A percentile compares a stretch with the other conserved stretches of the same genome.
Conservation (phyloP, 2,113 vertebrate species). For the Menura novaehollandiae region DNA sequence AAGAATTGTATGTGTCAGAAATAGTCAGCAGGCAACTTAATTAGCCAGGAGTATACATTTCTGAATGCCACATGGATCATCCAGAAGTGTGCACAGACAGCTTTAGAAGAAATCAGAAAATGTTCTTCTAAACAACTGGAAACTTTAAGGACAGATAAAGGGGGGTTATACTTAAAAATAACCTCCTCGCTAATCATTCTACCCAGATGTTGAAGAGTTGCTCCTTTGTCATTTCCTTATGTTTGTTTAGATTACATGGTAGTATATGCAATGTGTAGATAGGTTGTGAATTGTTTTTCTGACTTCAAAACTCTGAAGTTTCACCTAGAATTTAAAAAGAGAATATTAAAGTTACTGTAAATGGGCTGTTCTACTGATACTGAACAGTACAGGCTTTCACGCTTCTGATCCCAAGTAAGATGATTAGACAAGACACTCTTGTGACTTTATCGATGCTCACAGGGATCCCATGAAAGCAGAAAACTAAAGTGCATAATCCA, state of each 20-base stretch:
- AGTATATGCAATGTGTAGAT: neutral
- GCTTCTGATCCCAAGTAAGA: neutral
- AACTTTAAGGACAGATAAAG: conserved; percentile 16
- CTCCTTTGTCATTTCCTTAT: conserved; percentile 68
- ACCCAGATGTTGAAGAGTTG: neutral
- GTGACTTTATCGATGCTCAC: neutral
- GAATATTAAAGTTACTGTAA: neutral
- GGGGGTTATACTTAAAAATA: conserved; percentile 37
- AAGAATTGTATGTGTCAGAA: conserved; percentile 14
- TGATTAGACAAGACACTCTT: neutral
- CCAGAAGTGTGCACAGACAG: neutral
- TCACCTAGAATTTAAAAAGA: conserved; percentile 27
- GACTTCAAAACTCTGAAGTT: conserved; percentile 21
- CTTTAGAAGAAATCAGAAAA: conserved; percentile 38
- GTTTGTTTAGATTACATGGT: conserved; percentile 7
- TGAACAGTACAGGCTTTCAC: neutral
- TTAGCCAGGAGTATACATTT: conserved; percentile 21
- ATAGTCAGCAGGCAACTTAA: conserved; percentile 16
- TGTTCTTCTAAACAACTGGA: neutral
- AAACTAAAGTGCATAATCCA: neutral
- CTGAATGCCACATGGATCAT: conserved; percentile 8
- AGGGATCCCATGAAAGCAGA: neutral
- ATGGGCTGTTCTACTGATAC: neutral
- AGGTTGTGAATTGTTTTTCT: conserved; percentile 48
- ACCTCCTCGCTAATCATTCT: conserved; percentile 35